Evolutionary conservation across 2,797 vertebrate genomes (phyloP), one percentile per base, ranked within the genome.

Genomic region (Petrocephalus schoutedeni): DNA sequence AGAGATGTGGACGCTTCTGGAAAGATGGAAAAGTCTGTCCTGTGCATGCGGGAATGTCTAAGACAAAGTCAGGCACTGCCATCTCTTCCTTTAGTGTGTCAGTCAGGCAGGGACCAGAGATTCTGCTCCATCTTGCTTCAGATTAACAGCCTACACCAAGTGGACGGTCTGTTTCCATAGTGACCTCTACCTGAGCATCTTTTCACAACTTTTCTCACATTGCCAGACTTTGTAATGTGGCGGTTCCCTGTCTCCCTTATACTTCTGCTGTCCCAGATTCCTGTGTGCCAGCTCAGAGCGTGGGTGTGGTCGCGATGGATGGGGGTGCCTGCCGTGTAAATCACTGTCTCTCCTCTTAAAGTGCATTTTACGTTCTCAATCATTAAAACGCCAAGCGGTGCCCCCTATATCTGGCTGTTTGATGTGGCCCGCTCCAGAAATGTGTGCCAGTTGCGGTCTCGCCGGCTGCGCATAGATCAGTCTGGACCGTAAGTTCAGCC

Each of bases 181-280:
- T 41, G 54, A 58, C 84, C 23, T 86, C 56, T 21, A 86, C 84
- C 84, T 86, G 54, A 36, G 56, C 56, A 86, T 86, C 59, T 58
- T 21, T 28, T 28, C 28, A 28, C 28, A 28, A 28, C 28, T 28
- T 45, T 12, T 45, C 7, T 77, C 71, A 45, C 5, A 4, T n/a
- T 45, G 32, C 36, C 36, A 45, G 36, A n/a, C 19, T n/a, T 45
- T 45, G 8, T 54, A 8, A 54, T 7, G 12, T 54, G 6, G 10
- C 36, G 16, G 14, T 77, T 45, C 71, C 19, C 71, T 45, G 64
- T 71, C 5, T 36, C 12, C 32, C 64, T 32, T 32, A 32, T 71
- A 32, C 28, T 36, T 71, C 5, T 16, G 28, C 64, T 6, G 19
- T 45, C 71, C 32, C 36, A 45, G 36, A 77, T 45, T 77, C 36